phyloP scores from a whole-genome alignment of 2,797 vertebrate species.

The Natrix natrix region DNA sequence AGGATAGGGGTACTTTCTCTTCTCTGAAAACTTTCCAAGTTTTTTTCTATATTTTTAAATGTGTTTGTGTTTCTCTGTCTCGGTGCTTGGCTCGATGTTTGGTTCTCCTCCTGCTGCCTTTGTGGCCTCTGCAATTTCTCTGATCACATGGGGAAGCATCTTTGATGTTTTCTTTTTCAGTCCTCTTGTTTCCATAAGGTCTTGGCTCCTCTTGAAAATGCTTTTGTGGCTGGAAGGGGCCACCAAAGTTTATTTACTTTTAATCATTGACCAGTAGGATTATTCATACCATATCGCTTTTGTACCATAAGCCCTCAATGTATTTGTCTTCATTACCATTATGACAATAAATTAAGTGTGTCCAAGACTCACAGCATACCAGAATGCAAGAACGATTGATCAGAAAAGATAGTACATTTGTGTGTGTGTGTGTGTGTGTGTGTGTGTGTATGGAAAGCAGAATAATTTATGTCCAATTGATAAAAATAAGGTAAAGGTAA shows the following conservation, averaged over 20 bases:
- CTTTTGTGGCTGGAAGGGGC: conserved; percentile 4
- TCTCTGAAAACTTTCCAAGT: neutral
- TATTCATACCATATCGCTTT: conserved; percentile 20
- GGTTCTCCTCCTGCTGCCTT: neutral
- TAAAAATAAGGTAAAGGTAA: neutral
- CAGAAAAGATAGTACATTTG: neutral
- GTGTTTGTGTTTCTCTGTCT: conserved; percentile 13
- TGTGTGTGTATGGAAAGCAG: neutral
- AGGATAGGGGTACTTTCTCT: neutral
- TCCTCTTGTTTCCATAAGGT: neutral
- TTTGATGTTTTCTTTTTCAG: neutral
- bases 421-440: neutral
- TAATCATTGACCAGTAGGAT: neutral
- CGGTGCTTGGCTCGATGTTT: conserved; percentile 3
- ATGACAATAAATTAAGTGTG: neutral
- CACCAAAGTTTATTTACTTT: conserved; percentile 17
- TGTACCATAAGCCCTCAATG: neutral
- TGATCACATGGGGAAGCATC: neutral
- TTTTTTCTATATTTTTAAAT: neutral
- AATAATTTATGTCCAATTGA: neutral
- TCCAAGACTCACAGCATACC: neutral
- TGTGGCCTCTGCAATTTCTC: conserved; percentile 17
- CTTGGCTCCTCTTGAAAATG: neutral
- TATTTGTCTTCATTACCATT: neutral
- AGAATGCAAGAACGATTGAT: neutral